Base-by-base conservation (phyloP, 2,797 vertebrate genomes). In the Cheirogaleus major region DNA sequence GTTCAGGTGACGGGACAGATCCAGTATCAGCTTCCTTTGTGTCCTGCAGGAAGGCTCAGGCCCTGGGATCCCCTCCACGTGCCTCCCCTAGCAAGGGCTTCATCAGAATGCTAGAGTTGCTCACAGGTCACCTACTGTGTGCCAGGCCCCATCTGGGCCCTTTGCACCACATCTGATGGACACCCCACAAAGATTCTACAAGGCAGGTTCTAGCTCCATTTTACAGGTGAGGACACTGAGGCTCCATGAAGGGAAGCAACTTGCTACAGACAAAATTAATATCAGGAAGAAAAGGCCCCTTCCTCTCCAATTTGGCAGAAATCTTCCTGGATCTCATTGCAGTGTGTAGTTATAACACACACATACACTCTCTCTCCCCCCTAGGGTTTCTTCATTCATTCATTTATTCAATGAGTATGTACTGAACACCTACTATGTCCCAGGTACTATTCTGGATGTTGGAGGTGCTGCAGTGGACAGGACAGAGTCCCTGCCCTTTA, bases 1-100 rank as follows among this genome's bases (percentile, higher is more conserved):
- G 95, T 95, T 95, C 96, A 96, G 94, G 78, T 96, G 91, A 61
- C 63, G 43, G 80, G 94, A 95, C 94, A 97, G 97, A 97, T 97
- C 97, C 95, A 97, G 89, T 97, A 91, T 98, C 97, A 97, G 95
- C 96, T 94, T 86, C 96, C 61, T 96, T 94, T 94, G 96, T 87
- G 89, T 94, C 96, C 96, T 79, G 57, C 59, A 80, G 97, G 89
- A 82, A 97, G 83, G 30, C 95, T 83, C 91, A 65, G 92, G 93
- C 41, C 80, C 81, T 72, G 70, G 83, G 76, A 81, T 43, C 25
- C 85, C 94, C 75, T 86, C 32, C 11, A 45, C 0, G 9, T 32
- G 20, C 67, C 57, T 95, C 32, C n/a, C 67, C 82, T 4, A 25
- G 50, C 18, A 41, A 83, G 38, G 83, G 75, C 38, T 43, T 75